Percentiles rank a stretch among this genome's conserved stretches.
These are phyloP conservation scores for Peucedramus taeniatus DNA, from an alignment of 2,113 vertebrate species.

Conservation along the genomic window DNA sequence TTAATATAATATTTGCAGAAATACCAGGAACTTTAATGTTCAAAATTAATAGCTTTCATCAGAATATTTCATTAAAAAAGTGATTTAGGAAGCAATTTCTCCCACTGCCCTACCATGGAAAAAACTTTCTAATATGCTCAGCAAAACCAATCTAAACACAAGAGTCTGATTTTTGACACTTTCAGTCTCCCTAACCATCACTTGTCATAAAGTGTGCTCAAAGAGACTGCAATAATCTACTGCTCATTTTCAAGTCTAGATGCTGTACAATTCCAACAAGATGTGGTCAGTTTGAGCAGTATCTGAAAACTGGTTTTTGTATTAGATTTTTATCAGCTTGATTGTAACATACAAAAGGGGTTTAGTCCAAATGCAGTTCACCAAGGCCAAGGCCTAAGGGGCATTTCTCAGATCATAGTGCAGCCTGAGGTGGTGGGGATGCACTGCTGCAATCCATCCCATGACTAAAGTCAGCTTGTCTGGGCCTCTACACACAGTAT, in stretches of 20 bases:
- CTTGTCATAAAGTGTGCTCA: neutral
- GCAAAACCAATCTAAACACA: neutral
- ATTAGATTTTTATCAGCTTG: neutral
- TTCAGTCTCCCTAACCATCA: neutral
- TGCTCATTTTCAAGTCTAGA: neutral
- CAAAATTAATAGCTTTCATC: neutral
- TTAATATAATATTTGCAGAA: neutral
- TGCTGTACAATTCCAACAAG: neutral
- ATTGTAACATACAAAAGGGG: neutral
- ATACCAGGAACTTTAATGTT: neutral
- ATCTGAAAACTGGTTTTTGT: neutral
- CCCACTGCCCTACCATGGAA: neutral
- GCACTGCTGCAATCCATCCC: neutral
- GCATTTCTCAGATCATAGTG: neutral
- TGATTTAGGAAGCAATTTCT: neutral
- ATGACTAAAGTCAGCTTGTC: neutral
- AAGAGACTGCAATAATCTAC: neutral
- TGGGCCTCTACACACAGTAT: neutral
- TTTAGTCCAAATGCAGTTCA: neutral
- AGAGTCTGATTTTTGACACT: neutral
- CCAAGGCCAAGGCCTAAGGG: accelerated
- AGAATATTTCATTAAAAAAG: neutral
- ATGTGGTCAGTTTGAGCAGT: neutral
- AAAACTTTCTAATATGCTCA: neutral
- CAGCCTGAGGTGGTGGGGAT: neutral